Evolutionary conservation across 2,797 vertebrate species (phyloP).

Genomic region (Emydoidea blandingii): DNA sequence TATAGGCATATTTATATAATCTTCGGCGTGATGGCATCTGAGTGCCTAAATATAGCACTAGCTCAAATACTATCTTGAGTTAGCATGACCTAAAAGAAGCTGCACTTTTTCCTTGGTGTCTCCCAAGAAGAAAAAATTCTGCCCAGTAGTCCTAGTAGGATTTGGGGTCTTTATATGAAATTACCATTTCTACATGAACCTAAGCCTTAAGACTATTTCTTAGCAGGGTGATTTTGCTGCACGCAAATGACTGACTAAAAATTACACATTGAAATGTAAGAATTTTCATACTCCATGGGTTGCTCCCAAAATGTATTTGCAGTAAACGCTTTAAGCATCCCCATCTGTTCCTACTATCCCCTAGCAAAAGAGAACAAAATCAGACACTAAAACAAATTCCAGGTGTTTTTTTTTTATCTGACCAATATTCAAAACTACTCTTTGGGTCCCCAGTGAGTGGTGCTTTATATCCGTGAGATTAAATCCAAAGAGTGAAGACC

Average conservation of each 20-base stretch:
- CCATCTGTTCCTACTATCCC: not conserved
- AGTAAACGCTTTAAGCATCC: not conserved
- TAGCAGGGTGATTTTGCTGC: not conserved
- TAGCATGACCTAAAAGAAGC: not conserved
- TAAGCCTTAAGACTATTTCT: not conserved
- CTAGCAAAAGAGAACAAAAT: not conserved
- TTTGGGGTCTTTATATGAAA: not conserved
- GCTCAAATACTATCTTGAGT: not conserved
- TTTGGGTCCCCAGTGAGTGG: not conserved
- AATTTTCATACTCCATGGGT: not conserved
- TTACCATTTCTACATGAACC: not conserved
- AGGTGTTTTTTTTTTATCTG: not conserved
- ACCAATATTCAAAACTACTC: conserved; percentile 17
- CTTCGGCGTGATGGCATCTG: not conserved
- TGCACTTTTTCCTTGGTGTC: not conserved
- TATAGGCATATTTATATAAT: not conserved
- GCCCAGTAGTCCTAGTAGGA: not conserved
- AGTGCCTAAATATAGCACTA: not conserved
- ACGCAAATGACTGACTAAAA: not conserved
- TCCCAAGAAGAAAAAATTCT: not conserved
- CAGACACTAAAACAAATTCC: not conserved
- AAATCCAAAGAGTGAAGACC: conserved; percentile 32
- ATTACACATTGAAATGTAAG: not conserved
- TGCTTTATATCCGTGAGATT: conserved; percentile 23
- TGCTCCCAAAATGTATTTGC: not conserved